Base-by-base conservation (phyloP, 2,888 invertebrate species). In the Cloeon dipterum region DNA sequence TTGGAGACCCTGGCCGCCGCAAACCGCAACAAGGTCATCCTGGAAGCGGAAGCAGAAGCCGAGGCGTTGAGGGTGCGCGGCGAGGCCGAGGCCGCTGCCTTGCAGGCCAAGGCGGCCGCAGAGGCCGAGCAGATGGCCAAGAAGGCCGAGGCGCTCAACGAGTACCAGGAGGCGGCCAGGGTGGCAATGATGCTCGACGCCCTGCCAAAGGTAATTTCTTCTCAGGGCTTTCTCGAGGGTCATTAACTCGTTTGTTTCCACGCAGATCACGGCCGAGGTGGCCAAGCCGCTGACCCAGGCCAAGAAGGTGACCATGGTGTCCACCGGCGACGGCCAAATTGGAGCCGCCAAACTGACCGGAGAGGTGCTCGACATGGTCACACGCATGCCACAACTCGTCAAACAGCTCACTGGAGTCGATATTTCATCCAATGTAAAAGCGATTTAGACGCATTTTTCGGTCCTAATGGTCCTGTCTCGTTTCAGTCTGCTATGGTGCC, bases 61-160 rank as follows among this genome's bases (percentile, higher is more conserved):
- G 89, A 94, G 61, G 76, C 91, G 14, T 70, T 79, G 20, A 65
- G 69, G 51, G 72, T 89, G 42, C 75, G 78, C 43, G 86, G 85
- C 32, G 82, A 81, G 65, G 86, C 79, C 44, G 91, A 76, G 58
- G 93, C 94, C 1, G 91, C 70, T 56, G 88, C 94, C 18, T 82
- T 94, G 51, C 76, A 83, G 49, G 89, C 86, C 1, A 89, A 88
- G 58, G 94, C 93, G 1, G 81, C 73, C 46, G 94, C 94, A 2
- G 94, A 96, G 52, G 89, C 93, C 0, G 89, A 88, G 56, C 93
- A 93, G 60, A 91, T 94, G 86, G 71, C 81, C 2, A 86, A 86
- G 61, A 96, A 94, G 52, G 94, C 93, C 0, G 91, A 91, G 48
- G 94, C 96, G 13, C 94, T 82, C 77, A 82, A 79, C 52, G 89